Evolutionary conservation across 2,113 vertebrate genomes (phyloP), one percentile per base, ranked within the genome.

Genomic region (Microcebus jonahi): DNA sequence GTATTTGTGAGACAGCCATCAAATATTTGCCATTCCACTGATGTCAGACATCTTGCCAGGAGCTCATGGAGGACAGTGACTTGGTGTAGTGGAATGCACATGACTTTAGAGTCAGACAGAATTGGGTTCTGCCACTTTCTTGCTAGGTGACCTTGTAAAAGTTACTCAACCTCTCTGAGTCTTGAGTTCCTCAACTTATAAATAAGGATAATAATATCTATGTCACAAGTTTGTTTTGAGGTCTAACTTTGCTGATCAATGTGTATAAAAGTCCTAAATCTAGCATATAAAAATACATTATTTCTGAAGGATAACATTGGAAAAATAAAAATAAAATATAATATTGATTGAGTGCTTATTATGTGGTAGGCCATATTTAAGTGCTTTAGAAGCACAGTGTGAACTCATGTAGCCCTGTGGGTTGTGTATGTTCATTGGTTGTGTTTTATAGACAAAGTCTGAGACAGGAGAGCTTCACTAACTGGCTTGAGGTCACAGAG

Each of bases 141-240:
- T 95, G 36, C 42, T 97, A 71, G 5, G 34, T 76, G 27, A 95
- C 59, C 73, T 95, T n/a, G 18, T 45, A 21, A 79, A 93, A 93
- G 42, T 94, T 82, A 86, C 17, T 89, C 31, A 86, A 31, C 59
- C 50, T 93, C 59, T 94, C 77, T 77, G 84, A 79, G 55, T 86
- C 73, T 71, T 96, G 61, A 93, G 79, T 79, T 96, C 27, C 48
- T 90, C 68, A 89, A 48, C 9, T 80, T 36, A 21, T 81, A 71
- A 75, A 77, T 71, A 70, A 8, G 27, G 42, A 79, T 82, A 71
- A 76, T 81, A 90, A 83, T 71, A 84, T 81, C 50, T 71, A 75
- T 75, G 55, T 79, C 18, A 73, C 73, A 82, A 70, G 55, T 97
- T 95, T 94, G 68, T 75, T 94, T 91, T 91, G 89, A 88, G 71